These are phyloP conservation scores for Stenoptilia bipunctidactyla DNA, from an alignment of 2,888 invertebrate species.

Conservation along the genomic window DNA sequence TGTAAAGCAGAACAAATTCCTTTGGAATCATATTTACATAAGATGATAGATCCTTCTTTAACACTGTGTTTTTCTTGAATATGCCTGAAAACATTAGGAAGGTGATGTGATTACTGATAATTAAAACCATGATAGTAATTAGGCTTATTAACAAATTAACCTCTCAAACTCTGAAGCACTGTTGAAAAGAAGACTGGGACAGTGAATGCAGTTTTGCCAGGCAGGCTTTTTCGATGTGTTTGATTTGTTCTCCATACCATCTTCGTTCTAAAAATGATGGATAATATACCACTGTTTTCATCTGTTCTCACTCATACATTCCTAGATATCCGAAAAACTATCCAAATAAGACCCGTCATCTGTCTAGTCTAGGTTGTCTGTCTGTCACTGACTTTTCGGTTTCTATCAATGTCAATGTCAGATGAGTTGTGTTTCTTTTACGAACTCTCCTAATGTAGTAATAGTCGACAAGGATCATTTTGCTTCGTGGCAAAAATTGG, in stretches of 20 bases:
- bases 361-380: no score
- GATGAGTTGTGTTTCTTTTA: no score
- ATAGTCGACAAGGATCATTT: no score
- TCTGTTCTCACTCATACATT: no score
- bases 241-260: slow-evolving; percentile 65
- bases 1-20: slow-evolving; percentile 88
- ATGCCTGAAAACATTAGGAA: slow-evolving; percentile 71
- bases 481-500: no score
- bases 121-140: slow-evolving; percentile 7
- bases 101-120: background rate
- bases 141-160: slow-evolving; percentile 33
- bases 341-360: no score
- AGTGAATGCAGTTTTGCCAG: slow-evolving; percentile 75
- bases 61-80: slow-evolving; percentile 84
- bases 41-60: slow-evolving; percentile 86
- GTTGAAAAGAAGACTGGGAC: slow-evolving; percentile 70
- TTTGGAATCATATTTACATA: slow-evolving; percentile 90
- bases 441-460: no score
- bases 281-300: background rate
- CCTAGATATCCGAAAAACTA: no score
- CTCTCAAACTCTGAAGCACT: slow-evolving; percentile 72
- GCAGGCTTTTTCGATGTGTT: slow-evolving; percentile 41
- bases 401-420: no score
- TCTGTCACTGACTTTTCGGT: no score
- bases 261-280: slow-evolving; percentile 18